A percentile compares a stretch with the other conserved stretches of the same genome.
Evolutionary conservation across 2,113 vertebrate genomes (phyloP).

Genomic region (Corythoichthys intestinalis): DNA sequence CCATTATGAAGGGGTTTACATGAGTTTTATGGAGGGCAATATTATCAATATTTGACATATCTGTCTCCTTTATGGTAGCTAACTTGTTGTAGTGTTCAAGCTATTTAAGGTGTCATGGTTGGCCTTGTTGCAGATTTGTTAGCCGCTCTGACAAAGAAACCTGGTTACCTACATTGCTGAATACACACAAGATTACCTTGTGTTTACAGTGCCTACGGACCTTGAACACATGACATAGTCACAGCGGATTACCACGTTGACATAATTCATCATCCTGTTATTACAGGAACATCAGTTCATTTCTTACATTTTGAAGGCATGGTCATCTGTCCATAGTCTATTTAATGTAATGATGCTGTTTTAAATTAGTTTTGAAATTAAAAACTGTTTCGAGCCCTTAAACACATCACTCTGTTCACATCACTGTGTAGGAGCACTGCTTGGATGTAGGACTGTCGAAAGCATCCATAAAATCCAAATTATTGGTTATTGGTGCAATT

Average conservation of each 20-base stretch:
- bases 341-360: not conserved
- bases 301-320: not conserved
- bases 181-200: slow-evolving; percentile 27
- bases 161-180: slow-evolving; percentile 47
- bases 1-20: not conserved
- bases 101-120: slow-evolving; percentile 60
- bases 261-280: not conserved
- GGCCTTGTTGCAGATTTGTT: slow-evolving; percentile 53
- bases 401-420: no score
- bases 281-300: not conserved
- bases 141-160: slow-evolving; percentile 36
- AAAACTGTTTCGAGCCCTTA: no score
- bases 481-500: no score
- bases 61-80: slow-evolving; percentile 32
- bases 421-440: no score
- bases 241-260: slow-evolving; percentile 6
- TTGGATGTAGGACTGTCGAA: no score
- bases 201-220: slow-evolving; percentile 39
- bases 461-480: no score
- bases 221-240: slow-evolving; percentile 19
- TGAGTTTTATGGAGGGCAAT: slow-evolving; percentile 8
- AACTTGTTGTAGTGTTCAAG: slow-evolving; percentile 52
- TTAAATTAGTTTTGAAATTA: not conserved
- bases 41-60: slow-evolving; percentile 33
- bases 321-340: no score